A percentile compares a stretch with the other conserved stretches of the same genome.
phyloP scores from a whole-genome alignment of 2,888 invertebrate genomes.

The Diarsia rubi region DNA sequence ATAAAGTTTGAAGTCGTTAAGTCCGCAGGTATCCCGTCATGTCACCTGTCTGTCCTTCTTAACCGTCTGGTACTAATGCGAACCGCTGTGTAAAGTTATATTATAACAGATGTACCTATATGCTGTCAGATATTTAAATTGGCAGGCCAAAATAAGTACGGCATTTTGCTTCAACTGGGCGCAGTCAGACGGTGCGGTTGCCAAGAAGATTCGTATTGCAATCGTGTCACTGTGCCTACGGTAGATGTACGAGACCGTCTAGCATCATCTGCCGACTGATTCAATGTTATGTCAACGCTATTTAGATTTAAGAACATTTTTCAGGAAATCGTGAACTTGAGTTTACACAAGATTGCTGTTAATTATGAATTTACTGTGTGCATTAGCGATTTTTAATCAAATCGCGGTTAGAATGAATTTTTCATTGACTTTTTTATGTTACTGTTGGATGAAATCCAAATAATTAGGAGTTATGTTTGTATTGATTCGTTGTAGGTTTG shows the following conservation, averaged over 20 bases:
- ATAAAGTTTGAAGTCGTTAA: conserved; percentile 63
- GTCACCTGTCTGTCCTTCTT: conserved; percentile 69
- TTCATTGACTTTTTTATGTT: conserved; percentile 29
- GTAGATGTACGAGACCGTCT: conserved; percentile 65
- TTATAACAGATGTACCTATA: conserved; percentile 74
- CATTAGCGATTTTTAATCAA: conserved; percentile 18
- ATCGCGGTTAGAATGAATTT: conserved; percentile 14
- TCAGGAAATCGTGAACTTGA: conserved; percentile 20
- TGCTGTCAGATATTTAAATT: conserved; percentile 85
- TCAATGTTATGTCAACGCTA: conserved; percentile 37
- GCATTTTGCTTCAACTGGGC: conserved; percentile 90
- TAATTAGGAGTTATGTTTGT: conserved; percentile 21
- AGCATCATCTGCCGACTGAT: conserved; percentile 55
- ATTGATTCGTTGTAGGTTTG: conserved; percentile 3
- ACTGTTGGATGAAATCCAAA: conserved; percentile 59
- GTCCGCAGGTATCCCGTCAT: conserved; percentile 69
- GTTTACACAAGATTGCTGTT: conserved; percentile 22
- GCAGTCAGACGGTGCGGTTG: conserved; percentile 78
- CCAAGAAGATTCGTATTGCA: conserved; percentile 89
- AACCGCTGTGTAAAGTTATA: conserved; percentile 72
- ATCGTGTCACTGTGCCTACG: conserved; percentile 77
- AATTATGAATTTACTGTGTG: conserved; percentile 8
- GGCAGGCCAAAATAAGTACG: conserved; percentile 91
- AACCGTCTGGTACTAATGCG: conserved; percentile 72
- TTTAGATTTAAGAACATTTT: conserved; percentile 31